These are phyloP conservation scores for Pandemis corylana DNA, from an alignment of 2,888 invertebrate genomes.

Conservation along the genomic window DNA sequence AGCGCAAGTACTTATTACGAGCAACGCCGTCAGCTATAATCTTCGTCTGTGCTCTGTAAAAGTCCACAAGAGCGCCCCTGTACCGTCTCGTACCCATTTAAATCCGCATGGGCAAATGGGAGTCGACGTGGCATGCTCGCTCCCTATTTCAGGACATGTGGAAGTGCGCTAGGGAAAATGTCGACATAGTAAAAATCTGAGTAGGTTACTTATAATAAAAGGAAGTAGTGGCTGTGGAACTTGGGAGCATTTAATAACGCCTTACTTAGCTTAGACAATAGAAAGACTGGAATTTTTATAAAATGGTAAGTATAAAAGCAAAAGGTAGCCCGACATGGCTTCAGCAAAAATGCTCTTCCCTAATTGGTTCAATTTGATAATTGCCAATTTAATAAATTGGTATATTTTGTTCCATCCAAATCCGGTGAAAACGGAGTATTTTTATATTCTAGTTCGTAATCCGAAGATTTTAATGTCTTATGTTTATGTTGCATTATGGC, in stretches of 20 bases:
- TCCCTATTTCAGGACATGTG: constrained; percentile 12
- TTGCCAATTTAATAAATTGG: not conserved
- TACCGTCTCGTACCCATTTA: constrained; percentile 35
- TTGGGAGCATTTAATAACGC: not conserved
- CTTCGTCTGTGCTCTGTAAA: constrained; percentile 38
- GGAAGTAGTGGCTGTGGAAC: not conserved
- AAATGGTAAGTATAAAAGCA: too few relatives aligned
- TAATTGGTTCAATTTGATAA: too few relatives aligned
- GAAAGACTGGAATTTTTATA: not conserved
- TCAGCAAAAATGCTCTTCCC: too few relatives aligned
- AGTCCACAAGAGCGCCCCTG: constrained; percentile 22
- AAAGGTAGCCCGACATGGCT: not conserved
- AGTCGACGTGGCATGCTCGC: constrained; percentile 26
- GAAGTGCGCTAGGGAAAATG: constrained; percentile 13
- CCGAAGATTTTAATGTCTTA: too few relatives aligned
- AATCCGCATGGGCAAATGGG: constrained; percentile 34
- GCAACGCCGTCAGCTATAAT: constrained; percentile 36
- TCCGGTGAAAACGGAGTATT: too few relatives aligned
- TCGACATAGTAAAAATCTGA: not conserved
- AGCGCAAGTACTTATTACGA: constrained; percentile 24
- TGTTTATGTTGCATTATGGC: too few relatives aligned
- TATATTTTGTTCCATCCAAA: not conserved
- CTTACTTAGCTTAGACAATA: not conserved
- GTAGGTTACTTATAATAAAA: not conserved
- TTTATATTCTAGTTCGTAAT: too few relatives aligned